Base-by-base conservation (phyloP, 2,888 invertebrate genomes). In the Lepidocyrtinus sp. region DNA sequence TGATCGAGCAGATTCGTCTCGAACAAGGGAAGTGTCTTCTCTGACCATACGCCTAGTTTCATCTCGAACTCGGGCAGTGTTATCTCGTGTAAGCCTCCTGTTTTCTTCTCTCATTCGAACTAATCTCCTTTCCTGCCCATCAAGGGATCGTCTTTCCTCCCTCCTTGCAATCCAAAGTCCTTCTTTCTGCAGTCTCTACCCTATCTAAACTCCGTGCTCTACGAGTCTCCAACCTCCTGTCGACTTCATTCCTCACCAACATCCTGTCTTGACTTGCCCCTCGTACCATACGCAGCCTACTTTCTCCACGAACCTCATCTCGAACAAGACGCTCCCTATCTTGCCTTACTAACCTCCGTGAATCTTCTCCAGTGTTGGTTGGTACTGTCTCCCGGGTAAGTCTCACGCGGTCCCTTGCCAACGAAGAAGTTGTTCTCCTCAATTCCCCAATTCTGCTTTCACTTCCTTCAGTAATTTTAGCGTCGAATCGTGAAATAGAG, bases 351-450 rank as follows among this genome's bases (percentile, higher is more conserved):
- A 15, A 45, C 27, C 21, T n/a, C 2, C 12, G 36, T 27, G 2
- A 46, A 45, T 64, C 75, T n/a, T n/a, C n/a, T n/a, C n/a, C n/a
- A n/a, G n/a, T n/a, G n/a, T n/a, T n/a, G n/a, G n/a, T n/a, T n/a
- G n/a, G n/a, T n/a, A n/a, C 74, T 27, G 73, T 21, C 21, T 81
- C 75, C 22, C 83, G 63, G 27, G 61, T 45, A 65, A 74, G 21
- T 55, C 65, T 26, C 9, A 72, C 67, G 59, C 24, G 21, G 50
- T 36, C 36, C 45, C 36, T 36, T 25, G 64, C 15, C n/a, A n/a
- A n/a, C 55, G 45, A 5, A 12, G 62, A 36, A 7, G 5, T 36
- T 36, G 12, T 22, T 63, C 70, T 21, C 50, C 76, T 25, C 21
- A 59, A 59, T 21, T 72, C 77, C 26, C 72, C 77, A 46, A 72